Conservation (phyloP, 1,140 invertebrate genomes). For the Aphaenogaster rudis region DNA sequence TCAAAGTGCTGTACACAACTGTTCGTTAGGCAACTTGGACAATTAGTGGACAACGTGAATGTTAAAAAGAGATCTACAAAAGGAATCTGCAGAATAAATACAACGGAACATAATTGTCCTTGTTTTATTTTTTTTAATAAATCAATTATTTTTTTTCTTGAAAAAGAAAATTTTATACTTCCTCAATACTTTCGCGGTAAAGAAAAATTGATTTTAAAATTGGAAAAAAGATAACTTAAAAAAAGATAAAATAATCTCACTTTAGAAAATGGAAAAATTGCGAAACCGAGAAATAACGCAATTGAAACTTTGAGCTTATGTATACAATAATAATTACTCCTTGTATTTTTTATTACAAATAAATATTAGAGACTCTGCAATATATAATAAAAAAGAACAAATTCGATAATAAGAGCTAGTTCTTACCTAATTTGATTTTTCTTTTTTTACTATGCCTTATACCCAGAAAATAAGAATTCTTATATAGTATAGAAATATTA, state of each 20-base stretch:
- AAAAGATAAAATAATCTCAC: slow-evolving; percentile 45
- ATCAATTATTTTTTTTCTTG: background rate
- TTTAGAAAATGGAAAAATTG: background rate
- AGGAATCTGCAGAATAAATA: background rate
- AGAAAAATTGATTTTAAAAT: background rate
- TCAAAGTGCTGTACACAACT: background rate
- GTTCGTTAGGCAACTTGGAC: slow-evolving; percentile 26
- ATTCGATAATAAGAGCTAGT: background rate
- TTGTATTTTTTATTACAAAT: background rate
- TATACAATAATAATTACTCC: background rate
- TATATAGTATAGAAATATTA: background rate
- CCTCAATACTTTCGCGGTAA: background rate
- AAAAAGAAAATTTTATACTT: background rate
- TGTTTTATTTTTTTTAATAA: background rate
- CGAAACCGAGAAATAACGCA: background rate
- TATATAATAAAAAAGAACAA: background rate
- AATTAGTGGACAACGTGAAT: slow-evolving; percentile 21
- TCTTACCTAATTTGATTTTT: background rate
- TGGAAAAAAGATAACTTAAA: background rate
- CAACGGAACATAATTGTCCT: background rate
- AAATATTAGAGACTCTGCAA: background rate
- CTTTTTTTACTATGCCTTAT: background rate
- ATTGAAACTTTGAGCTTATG: background rate
- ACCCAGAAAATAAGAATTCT: background rate
- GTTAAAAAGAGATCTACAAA: background rate